Evolutionary conservation across 2,888 invertebrate species (phyloP).

Genomic region (Glyphotaelius pellucidus): DNA sequence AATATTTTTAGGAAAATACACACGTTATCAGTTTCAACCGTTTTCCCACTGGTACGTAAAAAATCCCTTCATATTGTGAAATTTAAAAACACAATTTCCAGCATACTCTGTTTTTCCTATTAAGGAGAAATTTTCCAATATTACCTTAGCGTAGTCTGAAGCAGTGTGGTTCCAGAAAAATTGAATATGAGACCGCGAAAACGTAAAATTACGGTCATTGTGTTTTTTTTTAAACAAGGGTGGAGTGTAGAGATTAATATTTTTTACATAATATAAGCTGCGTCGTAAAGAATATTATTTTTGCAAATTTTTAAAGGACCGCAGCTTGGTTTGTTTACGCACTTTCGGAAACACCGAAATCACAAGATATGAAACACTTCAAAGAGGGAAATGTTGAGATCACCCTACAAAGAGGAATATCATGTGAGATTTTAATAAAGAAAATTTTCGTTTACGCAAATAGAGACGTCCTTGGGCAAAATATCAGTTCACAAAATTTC

Average conservation of each 20-base stretch:
- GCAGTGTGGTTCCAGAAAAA: conserved; percentile 7
- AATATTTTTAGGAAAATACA: neutral
- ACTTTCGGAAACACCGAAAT: neutral
- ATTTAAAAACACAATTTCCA: conserved; percentile 21
- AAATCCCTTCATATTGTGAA: neutral
- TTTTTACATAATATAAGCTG: neutral
- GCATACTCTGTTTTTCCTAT: conserved; percentile 17
- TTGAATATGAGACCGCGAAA: conserved; percentile 27
- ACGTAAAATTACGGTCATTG: neutral
- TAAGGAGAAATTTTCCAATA: conserved; percentile 24
- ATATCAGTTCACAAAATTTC: neutral
- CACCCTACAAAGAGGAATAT: neutral
- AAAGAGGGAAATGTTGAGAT: neutral
- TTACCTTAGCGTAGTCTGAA: neutral
- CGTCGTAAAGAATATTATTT: neutral
- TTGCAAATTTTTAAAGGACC: neutral
- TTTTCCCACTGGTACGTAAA: neutral
- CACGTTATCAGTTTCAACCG: neutral
- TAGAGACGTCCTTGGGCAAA: neutral
- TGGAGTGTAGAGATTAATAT: neutral
- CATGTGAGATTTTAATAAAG: neutral
- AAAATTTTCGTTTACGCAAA: neutral
- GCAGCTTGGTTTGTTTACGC: neutral
- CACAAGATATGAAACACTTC: neutral
- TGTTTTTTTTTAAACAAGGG: neutral